Conservation (phyloP, 2,888 invertebrate species). For the Spodoptera littoralis region DNA sequence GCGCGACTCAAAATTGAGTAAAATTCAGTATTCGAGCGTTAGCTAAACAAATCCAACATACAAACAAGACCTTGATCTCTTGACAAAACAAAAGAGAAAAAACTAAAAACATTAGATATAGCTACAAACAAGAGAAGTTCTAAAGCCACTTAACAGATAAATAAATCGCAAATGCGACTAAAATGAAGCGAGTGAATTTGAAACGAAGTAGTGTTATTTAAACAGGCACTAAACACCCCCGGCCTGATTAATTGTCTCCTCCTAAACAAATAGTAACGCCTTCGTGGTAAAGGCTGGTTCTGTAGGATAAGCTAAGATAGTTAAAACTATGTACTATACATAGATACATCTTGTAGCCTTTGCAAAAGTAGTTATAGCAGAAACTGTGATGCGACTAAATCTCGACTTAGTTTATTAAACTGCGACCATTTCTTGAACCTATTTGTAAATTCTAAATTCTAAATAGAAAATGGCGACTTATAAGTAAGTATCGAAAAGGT, state of each 20-base stretch:
- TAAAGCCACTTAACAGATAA: constrained; percentile 41
- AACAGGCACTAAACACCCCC: constrained; percentile 59
- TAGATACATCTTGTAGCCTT: too few species aligned
- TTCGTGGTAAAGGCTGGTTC: constrained; percentile 6
- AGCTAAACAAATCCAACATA: too few species aligned
- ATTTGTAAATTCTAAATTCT: too few species aligned
- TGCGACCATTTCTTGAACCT: too few species aligned
- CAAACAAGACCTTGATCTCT: too few species aligned
- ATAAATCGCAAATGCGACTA: constrained; percentile 44
- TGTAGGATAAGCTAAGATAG: constrained; percentile 11
- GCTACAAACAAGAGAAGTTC: constrained; percentile 36
- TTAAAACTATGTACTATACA: neutral
- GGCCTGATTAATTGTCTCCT: constrained; percentile 68
- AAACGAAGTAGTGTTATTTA: constrained; percentile 62
- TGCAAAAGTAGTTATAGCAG: too few species aligned
- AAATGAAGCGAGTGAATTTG: constrained; percentile 48
- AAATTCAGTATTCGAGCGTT: too few species aligned
- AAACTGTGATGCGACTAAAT: too few species aligned
- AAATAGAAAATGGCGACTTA: too few species aligned
- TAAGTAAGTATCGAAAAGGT: too few species aligned
- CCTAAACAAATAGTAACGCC: constrained; percentile 68
- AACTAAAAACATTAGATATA: constrained; percentile 21
- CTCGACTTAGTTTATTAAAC: too few species aligned
- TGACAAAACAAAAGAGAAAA: constrained; percentile 5
- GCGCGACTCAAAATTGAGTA: too few species aligned